Base-by-base conservation (phyloP, 2,888 invertebrate genomes). In the Aricia artaxerxes region DNA sequence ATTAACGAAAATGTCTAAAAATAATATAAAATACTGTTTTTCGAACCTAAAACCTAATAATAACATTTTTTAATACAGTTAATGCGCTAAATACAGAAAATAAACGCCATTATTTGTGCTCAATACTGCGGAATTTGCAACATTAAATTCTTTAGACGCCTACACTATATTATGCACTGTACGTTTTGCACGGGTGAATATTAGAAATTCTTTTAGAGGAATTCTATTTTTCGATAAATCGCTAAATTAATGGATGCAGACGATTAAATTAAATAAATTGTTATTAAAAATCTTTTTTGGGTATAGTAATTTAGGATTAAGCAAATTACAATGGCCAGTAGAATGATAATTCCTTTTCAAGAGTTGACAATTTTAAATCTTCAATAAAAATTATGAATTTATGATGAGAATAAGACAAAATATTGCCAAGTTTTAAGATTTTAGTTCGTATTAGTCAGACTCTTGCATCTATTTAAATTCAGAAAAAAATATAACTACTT, bases 111-210 rank as follows among this genome's bases (percentile, higher is more conserved):
- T 69, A 69, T 11, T 35, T 69, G 35, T 69, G 69, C 69, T 35
- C 35, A 69, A 69, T 69, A 69, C 4, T 11, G 35, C 69, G 35
- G 64, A 69, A 35, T 24, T 64, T 31, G 13, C 69, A 69, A 69
- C 69, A 69, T 69, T 69, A 69, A 69, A 69, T 69, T 69, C 69
- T 38, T 11, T 13, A 35, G 69, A 69, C 16, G 69, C 69, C 69
- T 35, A 11, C 69, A 69, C 69, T 69, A 7, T 4, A 69, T 69
- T 4, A 69, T 69, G 35, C 6, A 35, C 4, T 24, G 31, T 64
- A 31, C 64, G n/a, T 64, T 64, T 64, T 13, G 5, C 13, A 13
- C 4, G 13, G 4, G 11, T 5, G 13, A 69, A 4, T 69, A 69
- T 69, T 16, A 35, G 35, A 69, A 69, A 69, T 69, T 69, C 13